These are phyloP conservation scores for Taeniopygia guttata DNA, from an alignment of 2,797 vertebrate species.

Conservation along the genomic window DNA sequence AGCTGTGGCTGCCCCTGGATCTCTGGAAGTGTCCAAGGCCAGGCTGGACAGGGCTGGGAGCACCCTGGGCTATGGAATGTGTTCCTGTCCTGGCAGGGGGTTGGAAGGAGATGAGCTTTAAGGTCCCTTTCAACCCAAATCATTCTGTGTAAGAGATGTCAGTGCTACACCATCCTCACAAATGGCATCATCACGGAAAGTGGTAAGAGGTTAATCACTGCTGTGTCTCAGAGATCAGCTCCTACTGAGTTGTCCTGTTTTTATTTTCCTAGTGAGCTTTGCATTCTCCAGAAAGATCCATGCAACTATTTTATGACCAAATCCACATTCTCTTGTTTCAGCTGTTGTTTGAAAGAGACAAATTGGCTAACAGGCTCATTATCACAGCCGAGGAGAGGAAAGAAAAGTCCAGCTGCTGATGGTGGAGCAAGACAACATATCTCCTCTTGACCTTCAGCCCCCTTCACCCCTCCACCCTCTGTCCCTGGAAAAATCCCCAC, in stretches of 20 bases:
- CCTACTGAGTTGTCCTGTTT: background rate
- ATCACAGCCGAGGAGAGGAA: background rate
- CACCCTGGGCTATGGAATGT: accelerated
- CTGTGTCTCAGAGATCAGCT: background rate
- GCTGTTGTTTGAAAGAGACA: background rate
- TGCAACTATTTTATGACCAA: background rate
- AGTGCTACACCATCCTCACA: background rate
- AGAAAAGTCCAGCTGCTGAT: background rate
- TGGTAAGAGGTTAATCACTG: background rate
- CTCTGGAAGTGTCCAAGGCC: background rate
- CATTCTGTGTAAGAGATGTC: background rate
- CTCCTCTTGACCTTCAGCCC: slow-evolving; percentile 17
- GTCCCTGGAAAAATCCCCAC: background rate
- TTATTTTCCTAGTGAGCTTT: background rate
- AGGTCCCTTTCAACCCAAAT: no score
- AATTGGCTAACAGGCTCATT: background rate
- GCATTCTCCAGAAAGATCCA: background rate
- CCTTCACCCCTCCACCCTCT: background rate
- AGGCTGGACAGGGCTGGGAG: accelerated
- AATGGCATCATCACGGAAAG: background rate
- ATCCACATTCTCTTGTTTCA: background rate
- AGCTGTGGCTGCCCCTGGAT: background rate
- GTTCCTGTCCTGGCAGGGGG: background rate
- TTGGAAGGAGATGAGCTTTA: accelerated
- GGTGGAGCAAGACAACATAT: background rate